These are phyloP conservation scores for Nanorana parkeri DNA, from an alignment of 2,113 vertebrate species.

Conservation along the genomic window DNA sequence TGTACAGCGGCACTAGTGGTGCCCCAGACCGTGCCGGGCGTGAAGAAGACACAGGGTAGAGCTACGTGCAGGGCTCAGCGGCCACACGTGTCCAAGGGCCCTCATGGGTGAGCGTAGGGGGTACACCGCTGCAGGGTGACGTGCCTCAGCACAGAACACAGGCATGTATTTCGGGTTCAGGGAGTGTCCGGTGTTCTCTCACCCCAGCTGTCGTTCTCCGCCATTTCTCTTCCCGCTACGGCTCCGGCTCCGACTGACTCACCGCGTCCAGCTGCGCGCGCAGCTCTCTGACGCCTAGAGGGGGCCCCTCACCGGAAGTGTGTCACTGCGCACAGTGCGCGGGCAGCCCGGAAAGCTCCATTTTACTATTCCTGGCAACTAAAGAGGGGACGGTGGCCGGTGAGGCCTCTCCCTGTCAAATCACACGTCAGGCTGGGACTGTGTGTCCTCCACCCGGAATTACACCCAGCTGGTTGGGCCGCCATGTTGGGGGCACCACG, in stretches of 20 bases:
- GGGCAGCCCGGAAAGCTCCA: not conserved
- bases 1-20: not conserved
- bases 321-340: constrained; percentile 49
- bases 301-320: constrained; percentile 35
- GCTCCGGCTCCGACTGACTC: constrained; percentile 64
- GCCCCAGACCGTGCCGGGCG: too few species aligned
- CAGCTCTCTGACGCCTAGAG: not conserved
- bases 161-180: too few species aligned
- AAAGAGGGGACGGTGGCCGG: too few species aligned
- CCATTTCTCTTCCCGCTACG: constrained; percentile 75
- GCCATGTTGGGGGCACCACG: not conserved
- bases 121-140: too few species aligned
- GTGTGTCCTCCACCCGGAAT: not conserved
- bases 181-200: constrained; percentile 59
- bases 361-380: too few species aligned
- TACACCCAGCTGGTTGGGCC: not conserved
- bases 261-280: constrained; percentile 35
- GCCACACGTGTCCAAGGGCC: too few species aligned
- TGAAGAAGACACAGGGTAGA: too few species aligned
- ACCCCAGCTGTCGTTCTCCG: constrained; percentile 79
- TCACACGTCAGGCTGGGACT: not conserved
- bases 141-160: too few species aligned
- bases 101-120: too few species aligned
- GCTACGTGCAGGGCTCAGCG: too few species aligned
- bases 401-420: not conserved